These are phyloP conservation scores for Datnioides undecimradiatus DNA, from an alignment of 2,113 vertebrate species.

Conservation along the genomic window DNA sequence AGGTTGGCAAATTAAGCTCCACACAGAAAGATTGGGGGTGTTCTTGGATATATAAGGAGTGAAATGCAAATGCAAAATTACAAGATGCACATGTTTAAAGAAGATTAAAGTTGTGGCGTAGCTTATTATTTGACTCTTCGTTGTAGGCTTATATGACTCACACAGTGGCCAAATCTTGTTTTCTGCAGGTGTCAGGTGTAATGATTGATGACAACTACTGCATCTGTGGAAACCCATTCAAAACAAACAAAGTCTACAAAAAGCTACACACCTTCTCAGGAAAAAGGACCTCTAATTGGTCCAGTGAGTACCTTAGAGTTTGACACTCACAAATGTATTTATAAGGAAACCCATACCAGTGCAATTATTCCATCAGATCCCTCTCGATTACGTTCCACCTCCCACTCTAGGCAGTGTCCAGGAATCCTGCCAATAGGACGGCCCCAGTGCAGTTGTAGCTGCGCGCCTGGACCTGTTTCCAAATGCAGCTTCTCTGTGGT, in stretches of 20 bases:
- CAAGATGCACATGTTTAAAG: no score
- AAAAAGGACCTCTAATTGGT: not conserved
- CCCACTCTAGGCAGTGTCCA: conserved; percentile 86
- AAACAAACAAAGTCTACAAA: not conserved
- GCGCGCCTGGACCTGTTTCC: conserved; percentile 36
- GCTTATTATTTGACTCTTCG: no score
- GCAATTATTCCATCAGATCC: conserved; percentile 11
- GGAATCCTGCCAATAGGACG: conserved; percentile 76
- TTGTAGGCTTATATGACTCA: not conserved
- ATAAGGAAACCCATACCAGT: conserved; percentile 25
- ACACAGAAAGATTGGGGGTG: not conserved
- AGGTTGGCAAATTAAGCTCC: no score
- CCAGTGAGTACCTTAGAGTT: not conserved
- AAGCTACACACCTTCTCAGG: not conserved
- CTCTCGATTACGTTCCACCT: conserved; percentile 80
- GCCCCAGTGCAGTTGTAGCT: conserved; percentile 81
- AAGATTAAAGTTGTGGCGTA: no score
- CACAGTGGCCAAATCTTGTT: not conserved
- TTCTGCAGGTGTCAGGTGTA: no score
- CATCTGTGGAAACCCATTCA: no score
- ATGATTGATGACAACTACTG: not conserved
- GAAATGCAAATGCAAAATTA: not conserved
- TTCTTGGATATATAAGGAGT: not conserved
- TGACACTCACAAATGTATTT: not conserved
- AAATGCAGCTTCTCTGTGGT: conserved; percentile 72